Conservation (phyloP, 1,140 invertebrate genomes). For the Andrena cerasifolii region DNA sequence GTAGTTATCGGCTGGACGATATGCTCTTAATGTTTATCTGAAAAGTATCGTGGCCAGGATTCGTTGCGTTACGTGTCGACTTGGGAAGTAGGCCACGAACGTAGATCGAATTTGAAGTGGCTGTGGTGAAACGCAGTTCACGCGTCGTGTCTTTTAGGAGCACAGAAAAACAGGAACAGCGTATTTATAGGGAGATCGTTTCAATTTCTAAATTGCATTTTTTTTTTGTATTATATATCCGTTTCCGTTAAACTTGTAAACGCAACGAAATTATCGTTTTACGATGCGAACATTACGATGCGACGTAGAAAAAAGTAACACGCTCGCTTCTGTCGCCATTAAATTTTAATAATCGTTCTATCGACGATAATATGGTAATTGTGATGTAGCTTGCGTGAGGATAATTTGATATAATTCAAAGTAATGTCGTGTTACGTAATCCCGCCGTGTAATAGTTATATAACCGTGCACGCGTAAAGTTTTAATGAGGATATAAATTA, state of each 20-base stretch:
- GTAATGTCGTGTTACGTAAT: neutral
- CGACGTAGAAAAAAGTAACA: neutral
- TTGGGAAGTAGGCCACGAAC: conserved; percentile 40
- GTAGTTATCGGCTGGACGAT: no score
- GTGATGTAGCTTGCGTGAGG: neutral
- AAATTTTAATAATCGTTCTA: neutral
- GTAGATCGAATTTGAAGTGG: conserved; percentile 48
- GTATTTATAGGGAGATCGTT: neutral
- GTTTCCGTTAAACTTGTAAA: no score
- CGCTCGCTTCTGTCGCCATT: neutral
- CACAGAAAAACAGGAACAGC: no score
- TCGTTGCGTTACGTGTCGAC: conserved; percentile 3
- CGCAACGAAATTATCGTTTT: no score
- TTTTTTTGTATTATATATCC: no score
- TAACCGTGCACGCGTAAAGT: neutral
- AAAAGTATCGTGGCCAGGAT: conserved; percentile 3
- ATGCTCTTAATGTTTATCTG: neutral
- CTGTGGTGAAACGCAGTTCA: conserved; percentile 11
- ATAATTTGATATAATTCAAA: neutral
- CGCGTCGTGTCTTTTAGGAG: neutral
- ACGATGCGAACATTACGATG: no score
- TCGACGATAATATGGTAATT: neutral
- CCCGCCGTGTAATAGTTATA: neutral
- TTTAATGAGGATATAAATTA: conserved; percentile 2
- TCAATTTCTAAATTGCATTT: no score